These are phyloP conservation scores for Epinotia nisella DNA, from an alignment of 2,888 invertebrate genomes.

Conservation along the genomic window DNA sequence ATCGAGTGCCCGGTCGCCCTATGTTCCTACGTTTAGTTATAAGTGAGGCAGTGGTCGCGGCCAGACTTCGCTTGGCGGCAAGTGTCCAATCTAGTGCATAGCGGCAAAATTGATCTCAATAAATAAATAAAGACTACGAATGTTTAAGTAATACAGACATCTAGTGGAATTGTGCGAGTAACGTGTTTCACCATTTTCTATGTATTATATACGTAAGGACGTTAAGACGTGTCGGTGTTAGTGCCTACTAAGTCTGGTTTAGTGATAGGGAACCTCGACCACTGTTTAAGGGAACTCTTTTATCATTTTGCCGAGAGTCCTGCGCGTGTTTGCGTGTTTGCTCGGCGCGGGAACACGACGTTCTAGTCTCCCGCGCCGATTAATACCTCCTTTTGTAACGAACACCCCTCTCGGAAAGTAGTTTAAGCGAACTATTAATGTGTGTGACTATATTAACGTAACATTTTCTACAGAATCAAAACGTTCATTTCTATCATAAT, in stretches of 20 bases:
- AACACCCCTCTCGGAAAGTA: conserved; percentile 70
- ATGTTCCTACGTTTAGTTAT: conserved; percentile 55
- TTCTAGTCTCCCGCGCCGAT: conserved; percentile 44
- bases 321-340: conserved; percentile 65
- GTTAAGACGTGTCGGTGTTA: conserved; percentile 74
- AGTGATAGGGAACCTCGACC: conserved; percentile 68
- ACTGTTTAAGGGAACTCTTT: conserved; percentile 72
- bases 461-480: conserved; percentile 78
- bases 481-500: conserved; percentile 58
- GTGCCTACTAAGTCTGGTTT: conserved; percentile 81
- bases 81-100: conserved; percentile 68
- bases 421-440: conserved; percentile 73
- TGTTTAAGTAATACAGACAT: conserved; percentile 71
- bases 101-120: conserved; percentile 83
- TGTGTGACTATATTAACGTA: conserved; percentile 75
- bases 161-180: conserved; percentile 82
- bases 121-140: conserved; percentile 76
- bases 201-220: conserved; percentile 74
- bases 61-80: conserved; percentile 57
- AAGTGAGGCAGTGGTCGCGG: conserved; percentile 53
- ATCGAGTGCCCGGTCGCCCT: conserved; percentile 25
- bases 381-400: conserved; percentile 21
- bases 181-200: conserved; percentile 79
- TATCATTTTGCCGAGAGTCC: conserved; percentile 75
- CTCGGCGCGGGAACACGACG: conserved; percentile 19